Evolutionary conservation across 53 echinoderm and acorn worm genomes (phyloP), one percentile per base, ranked within the genome.

Genomic region (Patiria pectinifera): DNA sequence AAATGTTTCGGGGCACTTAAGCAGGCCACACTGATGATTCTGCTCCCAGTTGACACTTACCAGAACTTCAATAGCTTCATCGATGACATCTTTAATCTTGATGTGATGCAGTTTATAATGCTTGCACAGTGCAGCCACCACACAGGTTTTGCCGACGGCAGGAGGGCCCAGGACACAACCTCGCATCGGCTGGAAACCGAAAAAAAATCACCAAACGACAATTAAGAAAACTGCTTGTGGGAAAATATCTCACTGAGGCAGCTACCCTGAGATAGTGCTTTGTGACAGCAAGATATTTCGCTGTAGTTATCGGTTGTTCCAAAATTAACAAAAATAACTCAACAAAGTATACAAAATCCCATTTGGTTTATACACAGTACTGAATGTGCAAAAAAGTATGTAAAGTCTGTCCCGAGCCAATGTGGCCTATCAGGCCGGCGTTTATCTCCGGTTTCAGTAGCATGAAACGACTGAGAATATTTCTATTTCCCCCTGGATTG

Each of bases 71-170:
- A 99, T 96, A 76, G 99, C 99, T 53, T 99, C 99, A 80, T 93
- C 92, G 46, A 99, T 95, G 86, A 99, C 99, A 84, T 99, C 99
- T 80, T 99, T 99, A 86, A 99, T 99, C 94, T 95, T 95, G 83
- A 99, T 99, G 82, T 99, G 99, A 83, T 99, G 99, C 35, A 99
- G 97, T 81, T 99, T 99, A 84, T 99, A 99, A 70, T 99, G 93
- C 84, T 97, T 96, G 71, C 99, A 99, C 80, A 99, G 87, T 16
- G 95, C 95, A 59, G 94, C 94, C 18, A 96, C 96, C 11, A 99
- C 91, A 3, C 92, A 89, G 45, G 99, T 97, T 87, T 99, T 99
- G 7, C 99, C 99, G 6, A 94, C 94, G 18, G 99, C 99, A 83
- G 99, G 97, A 19, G 99, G 99, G 2, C 99, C 99, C n/a, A 99